Conservation (phyloP, 2,888 invertebrate species). For the Adelphocoris suturalis region DNA sequence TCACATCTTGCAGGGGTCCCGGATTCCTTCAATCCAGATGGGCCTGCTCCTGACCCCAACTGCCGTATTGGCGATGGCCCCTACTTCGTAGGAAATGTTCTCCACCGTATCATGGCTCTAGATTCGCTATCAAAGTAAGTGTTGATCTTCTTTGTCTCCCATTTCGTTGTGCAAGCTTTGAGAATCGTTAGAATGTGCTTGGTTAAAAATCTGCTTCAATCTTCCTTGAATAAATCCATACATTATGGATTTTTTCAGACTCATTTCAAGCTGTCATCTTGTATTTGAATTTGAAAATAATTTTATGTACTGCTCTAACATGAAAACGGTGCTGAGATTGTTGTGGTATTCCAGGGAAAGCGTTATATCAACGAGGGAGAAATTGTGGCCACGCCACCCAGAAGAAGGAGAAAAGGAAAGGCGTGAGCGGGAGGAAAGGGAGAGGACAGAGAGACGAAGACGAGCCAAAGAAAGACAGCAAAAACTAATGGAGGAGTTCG, state of each 20-base stretch:
- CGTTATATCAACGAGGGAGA: slow-evolving; percentile 85
- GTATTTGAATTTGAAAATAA: no score
- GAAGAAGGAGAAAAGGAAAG: slow-evolving; percentile 85
- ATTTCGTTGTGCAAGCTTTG: no score
- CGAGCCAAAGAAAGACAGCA: slow-evolving; percentile 93
- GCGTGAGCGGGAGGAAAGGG: slow-evolving; percentile 83
- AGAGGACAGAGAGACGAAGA: slow-evolving; percentile 90
- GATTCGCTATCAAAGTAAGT: slow-evolving; percentile 83
- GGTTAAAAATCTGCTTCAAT: not conserved
- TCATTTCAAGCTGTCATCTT: not conserved
- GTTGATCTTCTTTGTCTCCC: slow-evolving; percentile 23
- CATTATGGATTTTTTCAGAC: not conserved
- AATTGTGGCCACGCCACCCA: slow-evolving; percentile 90
- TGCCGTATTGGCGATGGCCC: slow-evolving; percentile 80
- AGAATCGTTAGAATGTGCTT: no score
- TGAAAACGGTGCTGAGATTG: no score
- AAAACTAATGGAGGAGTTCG: slow-evolving; percentile 95
- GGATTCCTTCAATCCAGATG: slow-evolving; percentile 85
- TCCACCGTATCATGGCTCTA: slow-evolving; percentile 86
- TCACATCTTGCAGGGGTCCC: slow-evolving; percentile 91
- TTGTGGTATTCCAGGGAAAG: slow-evolving; percentile 80
- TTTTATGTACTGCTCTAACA: no score
- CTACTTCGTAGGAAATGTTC: slow-evolving; percentile 89
- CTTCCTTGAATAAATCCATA: not conserved
- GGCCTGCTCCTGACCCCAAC: slow-evolving; percentile 75